These are phyloP conservation scores for Melopsittacus undulatus DNA, from an alignment of 2,797 vertebrate species.

Conservation along the genomic window DNA sequence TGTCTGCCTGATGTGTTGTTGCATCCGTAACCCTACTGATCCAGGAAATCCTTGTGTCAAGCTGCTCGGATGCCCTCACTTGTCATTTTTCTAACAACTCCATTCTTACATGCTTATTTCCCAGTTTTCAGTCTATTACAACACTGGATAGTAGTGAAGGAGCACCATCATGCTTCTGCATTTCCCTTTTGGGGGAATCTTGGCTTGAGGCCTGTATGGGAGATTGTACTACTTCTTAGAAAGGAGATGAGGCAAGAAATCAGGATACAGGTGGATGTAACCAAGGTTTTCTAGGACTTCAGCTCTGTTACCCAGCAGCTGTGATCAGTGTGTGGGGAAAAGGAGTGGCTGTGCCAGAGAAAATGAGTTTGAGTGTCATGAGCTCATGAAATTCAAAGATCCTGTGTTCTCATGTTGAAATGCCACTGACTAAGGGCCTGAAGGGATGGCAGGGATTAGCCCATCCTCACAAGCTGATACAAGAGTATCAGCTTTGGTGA, in stretches of 20 bases:
- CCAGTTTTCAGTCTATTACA: not conserved
- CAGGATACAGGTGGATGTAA: not conserved
- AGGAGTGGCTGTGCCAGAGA: not conserved
- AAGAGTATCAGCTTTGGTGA: not conserved
- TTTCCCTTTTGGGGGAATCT: not conserved
- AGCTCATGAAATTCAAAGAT: not conserved
- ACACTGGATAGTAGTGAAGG: not conserved
- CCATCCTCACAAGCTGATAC: not conserved
- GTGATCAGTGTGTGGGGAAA: not conserved
- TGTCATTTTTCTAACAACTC: not conserved
- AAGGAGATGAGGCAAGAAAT: not conserved
- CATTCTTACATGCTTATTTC: not conserved
- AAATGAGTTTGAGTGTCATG: not conserved
- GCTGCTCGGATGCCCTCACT: not conserved
- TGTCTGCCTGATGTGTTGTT: accelerated
- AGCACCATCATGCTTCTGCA: not conserved
- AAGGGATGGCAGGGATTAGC: not conserved
- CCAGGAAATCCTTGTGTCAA: not conserved
- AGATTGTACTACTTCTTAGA: not conserved
- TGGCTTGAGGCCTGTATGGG: not conserved
- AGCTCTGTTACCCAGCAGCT: not conserved
- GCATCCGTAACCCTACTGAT: not conserved
- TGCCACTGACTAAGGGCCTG: not conserved
- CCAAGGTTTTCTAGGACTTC: not conserved
- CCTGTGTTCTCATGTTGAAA: not conserved